Conservation (phyloP, 1,140 invertebrate species). For the Ips typographus region DNA sequence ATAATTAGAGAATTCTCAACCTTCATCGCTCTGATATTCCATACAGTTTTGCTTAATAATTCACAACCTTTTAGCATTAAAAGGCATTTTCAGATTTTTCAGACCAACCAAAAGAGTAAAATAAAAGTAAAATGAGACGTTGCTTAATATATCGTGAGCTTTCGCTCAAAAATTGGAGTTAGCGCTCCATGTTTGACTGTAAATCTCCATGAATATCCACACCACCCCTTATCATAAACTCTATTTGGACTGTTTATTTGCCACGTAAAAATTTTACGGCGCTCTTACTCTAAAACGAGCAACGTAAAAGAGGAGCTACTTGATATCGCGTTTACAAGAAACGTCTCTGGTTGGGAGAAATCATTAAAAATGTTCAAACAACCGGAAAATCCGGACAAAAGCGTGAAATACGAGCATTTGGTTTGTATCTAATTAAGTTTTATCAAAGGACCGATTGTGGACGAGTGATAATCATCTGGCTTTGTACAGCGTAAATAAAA, state of each 20-base stretch:
- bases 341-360: background rate
- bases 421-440: background rate
- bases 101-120: no score
- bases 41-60: no score
- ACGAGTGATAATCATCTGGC: background rate
- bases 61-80: no score
- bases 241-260: constrained; percentile 4
- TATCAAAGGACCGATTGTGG: background rate
- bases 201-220: no score
- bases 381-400: background rate
- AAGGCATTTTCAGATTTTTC: no score
- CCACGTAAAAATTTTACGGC: constrained; percentile 1
- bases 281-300: background rate
- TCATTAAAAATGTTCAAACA: constrained; percentile 1
- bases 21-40: no score
- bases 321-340: constrained; percentile 2
- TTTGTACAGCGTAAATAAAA: constrained; percentile 2
- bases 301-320: background rate
- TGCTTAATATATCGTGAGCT: no score
- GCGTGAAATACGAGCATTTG: background rate
- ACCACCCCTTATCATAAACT: background rate
- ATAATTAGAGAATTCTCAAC: no score
- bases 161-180: no score
- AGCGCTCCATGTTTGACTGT: no score
- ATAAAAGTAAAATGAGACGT: no score